A percentile compares a stretch with the other conserved stretches of the same genome.
Conservation (phyloP, 2,888 invertebrate genomes). For the Macrophya annulata region DNA sequence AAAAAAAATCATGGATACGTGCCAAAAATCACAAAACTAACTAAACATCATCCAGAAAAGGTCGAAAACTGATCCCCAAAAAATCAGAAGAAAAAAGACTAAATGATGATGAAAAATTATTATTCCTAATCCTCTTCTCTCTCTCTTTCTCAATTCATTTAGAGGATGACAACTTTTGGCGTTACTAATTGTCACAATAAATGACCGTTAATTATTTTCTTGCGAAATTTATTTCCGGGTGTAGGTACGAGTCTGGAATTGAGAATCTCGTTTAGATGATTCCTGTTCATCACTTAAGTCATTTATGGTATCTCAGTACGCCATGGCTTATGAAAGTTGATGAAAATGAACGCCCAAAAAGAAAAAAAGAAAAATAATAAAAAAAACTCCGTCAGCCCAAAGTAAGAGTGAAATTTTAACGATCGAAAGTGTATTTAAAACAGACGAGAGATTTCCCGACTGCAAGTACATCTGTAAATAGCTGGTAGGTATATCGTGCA, state of each 20-base stretch:
- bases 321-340: not conserved
- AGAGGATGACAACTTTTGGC: not conserved
- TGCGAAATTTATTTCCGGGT: not conserved
- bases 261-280: not conserved
- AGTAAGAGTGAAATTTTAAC: conserved; percentile 42
- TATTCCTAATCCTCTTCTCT: not conserved
- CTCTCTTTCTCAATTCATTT: too few species aligned
- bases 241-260: not conserved
- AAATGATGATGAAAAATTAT: not conserved
- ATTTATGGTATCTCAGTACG: not conserved
- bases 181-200: not conserved
- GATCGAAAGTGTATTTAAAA: conserved; percentile 21
- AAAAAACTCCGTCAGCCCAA: not conserved
- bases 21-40: not conserved
- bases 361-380: not conserved
- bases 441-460: conserved; percentile 31
- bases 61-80: not conserved
- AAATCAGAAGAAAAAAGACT: not conserved
- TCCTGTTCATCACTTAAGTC: not conserved
- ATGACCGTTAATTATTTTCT: not conserved
- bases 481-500: not conserved
- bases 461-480: not conserved
- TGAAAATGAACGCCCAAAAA: not conserved
- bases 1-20: not conserved
- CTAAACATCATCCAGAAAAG: not conserved